Evolutionary conservation across 2,113 vertebrate species (phyloP), one percentile per base, ranked within the genome.

Genomic region (Tenebrosternarchus preto): DNA sequence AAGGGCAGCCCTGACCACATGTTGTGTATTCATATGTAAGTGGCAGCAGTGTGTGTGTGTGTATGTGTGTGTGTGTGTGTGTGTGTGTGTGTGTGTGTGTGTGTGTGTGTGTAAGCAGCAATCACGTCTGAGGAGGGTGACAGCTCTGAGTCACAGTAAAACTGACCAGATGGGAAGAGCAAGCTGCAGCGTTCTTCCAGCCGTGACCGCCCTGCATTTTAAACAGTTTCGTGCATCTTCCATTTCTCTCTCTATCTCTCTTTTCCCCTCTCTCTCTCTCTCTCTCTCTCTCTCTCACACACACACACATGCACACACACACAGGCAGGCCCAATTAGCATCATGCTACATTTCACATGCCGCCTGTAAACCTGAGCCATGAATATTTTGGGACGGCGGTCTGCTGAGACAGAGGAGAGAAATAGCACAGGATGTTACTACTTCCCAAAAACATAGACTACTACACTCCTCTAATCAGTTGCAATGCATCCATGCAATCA

Each of bases 161-260:
- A 89, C 80, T 88, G 91, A 89, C 88, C 91, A 92, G 90, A 92
- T 92, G 90, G 90, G 57, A 31, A 84, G 36, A 53, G 80, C 80
- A 76, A 81, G 79, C 57, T 76, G 50, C 43, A 89, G 72, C 85
- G 80, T 87, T 90, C 89, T 85, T 90, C 77, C 85, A 90, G 86
- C 89, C 85, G 4, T 88, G 87, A 89, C 82, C 80, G 87, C 85
- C 88, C 85, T 92, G 91, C 87, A 90, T 92, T 87, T 90, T 89
- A 91, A 91, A 91, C 89, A 91, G 89, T 70, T 43, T 78, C 84
- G 86, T 87, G 78, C 82, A 86, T 64, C 77, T 64, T 68, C 70
- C 70, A 63, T 73, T 66, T 77, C 59, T 39, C 39, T 29, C 64
- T 20, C 22, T 43, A 82, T 85, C 86, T 86, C 87, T 89, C 87